These are phyloP conservation scores for Cryptotis parvus DNA, from an alignment of 2,113 vertebrate species.

Conservation along the genomic window DNA sequence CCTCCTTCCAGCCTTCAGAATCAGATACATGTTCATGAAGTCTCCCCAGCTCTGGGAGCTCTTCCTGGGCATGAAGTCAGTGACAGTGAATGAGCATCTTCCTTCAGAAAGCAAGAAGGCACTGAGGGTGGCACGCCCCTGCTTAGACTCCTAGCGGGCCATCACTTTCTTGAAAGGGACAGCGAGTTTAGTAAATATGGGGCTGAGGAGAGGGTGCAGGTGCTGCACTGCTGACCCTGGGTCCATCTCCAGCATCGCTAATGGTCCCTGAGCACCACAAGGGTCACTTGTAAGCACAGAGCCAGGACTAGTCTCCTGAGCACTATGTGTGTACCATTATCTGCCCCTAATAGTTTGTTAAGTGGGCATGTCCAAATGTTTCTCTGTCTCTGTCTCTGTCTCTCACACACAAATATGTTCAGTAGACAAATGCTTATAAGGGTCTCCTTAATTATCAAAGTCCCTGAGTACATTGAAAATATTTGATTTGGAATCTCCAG, in stretches of 20 bases:
- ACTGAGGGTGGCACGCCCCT: background rate
- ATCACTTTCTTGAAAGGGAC: background rate
- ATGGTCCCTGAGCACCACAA: too few relatives aligned
- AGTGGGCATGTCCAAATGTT: background rate
- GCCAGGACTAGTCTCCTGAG: too few relatives aligned
- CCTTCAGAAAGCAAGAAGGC: slow-evolving; percentile 14
- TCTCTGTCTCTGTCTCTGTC: too few relatives aligned
- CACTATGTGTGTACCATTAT: too few relatives aligned
- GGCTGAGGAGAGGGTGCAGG: too few relatives aligned
- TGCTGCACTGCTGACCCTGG: too few relatives aligned
- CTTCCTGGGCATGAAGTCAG: background rate
- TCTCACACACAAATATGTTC: too few relatives aligned
- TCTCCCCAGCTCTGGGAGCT: background rate
- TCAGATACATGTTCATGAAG: slow-evolving; percentile 39
- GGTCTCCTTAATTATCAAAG: slow-evolving; percentile 47
- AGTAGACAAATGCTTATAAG: slow-evolving; percentile 37
- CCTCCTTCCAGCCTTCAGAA: slow-evolving; percentile 30
- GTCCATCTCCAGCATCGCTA: too few relatives aligned
- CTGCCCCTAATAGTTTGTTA: background rate
- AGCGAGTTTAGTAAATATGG: background rate
- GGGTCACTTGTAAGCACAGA: too few relatives aligned
- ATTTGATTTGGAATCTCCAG: slow-evolving; percentile 30
- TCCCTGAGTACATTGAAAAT: slow-evolving; percentile 31
- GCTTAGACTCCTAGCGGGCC: background rate
- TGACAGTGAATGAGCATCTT: slow-evolving; percentile 13